Evolutionary conservation across 2,888 invertebrate species (phyloP).

Genomic region (Phortica magna): DNA sequence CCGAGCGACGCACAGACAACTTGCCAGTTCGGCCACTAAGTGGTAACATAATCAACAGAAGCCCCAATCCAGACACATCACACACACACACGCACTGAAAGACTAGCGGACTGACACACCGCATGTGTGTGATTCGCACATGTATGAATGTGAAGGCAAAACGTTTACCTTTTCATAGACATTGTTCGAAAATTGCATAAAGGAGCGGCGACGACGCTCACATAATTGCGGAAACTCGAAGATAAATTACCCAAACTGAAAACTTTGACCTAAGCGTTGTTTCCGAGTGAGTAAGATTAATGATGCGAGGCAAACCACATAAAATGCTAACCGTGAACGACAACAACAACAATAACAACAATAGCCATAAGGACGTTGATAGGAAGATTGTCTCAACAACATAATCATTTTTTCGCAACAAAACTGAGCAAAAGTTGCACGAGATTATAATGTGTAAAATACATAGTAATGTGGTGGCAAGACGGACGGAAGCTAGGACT

Average conservation of each 20-base stretch:
- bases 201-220: conserved; percentile 44
- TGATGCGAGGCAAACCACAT: conserved; percentile 63
- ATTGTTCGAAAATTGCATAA: not conserved
- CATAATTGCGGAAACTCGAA: conserved; percentile 70
- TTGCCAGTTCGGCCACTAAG: no score
- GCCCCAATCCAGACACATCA: not conserved
- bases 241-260: conserved; percentile 71
- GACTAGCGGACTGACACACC: not conserved
- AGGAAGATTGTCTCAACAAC: conserved; percentile 26
- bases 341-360: conserved; percentile 40
- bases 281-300: conserved; percentile 71
- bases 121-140: not conserved
- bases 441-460: conserved; percentile 23
- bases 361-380: not conserved
- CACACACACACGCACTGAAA: conserved; percentile 1
- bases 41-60: conserved; percentile 5
- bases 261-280: conserved; percentile 72
- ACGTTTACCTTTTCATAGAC: not conserved
- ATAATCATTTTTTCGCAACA: conserved; percentile 24
- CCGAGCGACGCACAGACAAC: no score
- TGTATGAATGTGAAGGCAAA: not conserved
- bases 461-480: not conserved
- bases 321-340: conserved; percentile 60
- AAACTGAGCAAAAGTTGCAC: conserved; percentile 5
- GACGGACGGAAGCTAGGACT: not conserved